Conservation (phyloP, 2,113 vertebrate genomes). For the Toxostoma redivivum region DNA sequence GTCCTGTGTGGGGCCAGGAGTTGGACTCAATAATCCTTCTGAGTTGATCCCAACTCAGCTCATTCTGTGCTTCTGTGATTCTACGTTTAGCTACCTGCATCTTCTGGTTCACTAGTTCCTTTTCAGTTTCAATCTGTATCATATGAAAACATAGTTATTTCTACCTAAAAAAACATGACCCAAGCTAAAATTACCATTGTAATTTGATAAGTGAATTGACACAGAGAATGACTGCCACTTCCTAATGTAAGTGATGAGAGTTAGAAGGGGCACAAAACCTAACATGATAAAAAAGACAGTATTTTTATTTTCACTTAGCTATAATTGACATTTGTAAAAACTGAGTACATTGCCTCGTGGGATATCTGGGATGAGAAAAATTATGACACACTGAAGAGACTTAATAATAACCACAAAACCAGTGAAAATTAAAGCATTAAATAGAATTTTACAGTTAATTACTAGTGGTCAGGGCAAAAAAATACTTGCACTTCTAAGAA, state of each 20-base stretch:
- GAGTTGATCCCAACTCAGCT: background rate
- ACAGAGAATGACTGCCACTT: background rate
- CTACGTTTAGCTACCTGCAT: background rate
- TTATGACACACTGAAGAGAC: background rate
- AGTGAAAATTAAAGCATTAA: background rate
- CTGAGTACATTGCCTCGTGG: background rate
- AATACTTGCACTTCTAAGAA: conserved; percentile 23
- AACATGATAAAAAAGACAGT: background rate
- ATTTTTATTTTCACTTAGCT: conserved; percentile 10
- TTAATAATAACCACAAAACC: background rate
- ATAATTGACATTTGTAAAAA: background rate
- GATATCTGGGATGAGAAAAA: background rate
- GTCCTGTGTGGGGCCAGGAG: background rate
- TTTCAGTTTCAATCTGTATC: background rate
- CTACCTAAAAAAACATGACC: background rate
- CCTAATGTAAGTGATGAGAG: background rate
- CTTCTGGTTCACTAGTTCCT: background rate
- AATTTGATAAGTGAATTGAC: background rate
- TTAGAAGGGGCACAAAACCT: background rate
- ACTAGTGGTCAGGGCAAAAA: background rate
- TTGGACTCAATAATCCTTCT: background rate
- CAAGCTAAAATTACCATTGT: background rate
- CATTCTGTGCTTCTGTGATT: background rate
- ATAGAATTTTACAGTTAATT: background rate
- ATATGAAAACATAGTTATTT: background rate